Percentiles rank a stretch among this genome's conserved stretches.
These are phyloP conservation scores for Ophioninae sp. DNA, from an alignment of 2,888 invertebrate genomes.

Conservation along the genomic window DNA sequence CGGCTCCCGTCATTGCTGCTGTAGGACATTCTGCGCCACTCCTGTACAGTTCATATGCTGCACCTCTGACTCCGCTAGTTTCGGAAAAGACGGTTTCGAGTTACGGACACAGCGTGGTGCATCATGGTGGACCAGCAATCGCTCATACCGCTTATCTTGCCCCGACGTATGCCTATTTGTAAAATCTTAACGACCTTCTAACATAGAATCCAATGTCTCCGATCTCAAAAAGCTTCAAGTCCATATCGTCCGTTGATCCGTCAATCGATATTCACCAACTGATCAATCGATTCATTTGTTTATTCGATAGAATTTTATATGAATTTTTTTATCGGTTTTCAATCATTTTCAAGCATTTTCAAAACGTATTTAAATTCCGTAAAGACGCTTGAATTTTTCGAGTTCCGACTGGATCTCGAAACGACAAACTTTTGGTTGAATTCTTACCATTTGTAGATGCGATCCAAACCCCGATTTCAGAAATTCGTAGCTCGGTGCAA, in stretches of 20 bases:
- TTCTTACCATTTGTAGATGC: neutral
- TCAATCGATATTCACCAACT: conserved; percentile 5
- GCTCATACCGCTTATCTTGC: conserved; percentile 64
- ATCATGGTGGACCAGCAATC: conserved; percentile 65
- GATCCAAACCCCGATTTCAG: neutral
- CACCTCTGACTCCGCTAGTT: conserved; percentile 63
- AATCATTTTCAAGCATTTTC: neutral
- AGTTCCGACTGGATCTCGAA: conserved; percentile 21
- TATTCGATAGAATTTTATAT: neutral
- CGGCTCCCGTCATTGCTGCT: conserved; percentile 80
- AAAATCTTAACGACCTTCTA: conserved; percentile 2
- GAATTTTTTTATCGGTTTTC: neutral
- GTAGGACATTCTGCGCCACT: conserved; percentile 61
- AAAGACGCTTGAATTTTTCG: conserved; percentile 15
- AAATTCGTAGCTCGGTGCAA: neutral
- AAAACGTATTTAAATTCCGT: neutral
- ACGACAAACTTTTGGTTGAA: conserved; percentile 4
- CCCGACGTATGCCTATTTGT: conserved; percentile 52
- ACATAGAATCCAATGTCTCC: conserved; percentile 25
- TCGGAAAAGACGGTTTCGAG: conserved; percentile 70
- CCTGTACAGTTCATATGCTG: conserved; percentile 55
- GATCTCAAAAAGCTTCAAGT: neutral
- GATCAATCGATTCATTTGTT: neutral
- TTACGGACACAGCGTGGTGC: conserved; percentile 71
- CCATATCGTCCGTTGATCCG: neutral